Evolutionary conservation across 2,797 vertebrate species (phyloP), one percentile per base, ranked within the genome.

Genomic region (Sebastolobus alascanus): DNA sequence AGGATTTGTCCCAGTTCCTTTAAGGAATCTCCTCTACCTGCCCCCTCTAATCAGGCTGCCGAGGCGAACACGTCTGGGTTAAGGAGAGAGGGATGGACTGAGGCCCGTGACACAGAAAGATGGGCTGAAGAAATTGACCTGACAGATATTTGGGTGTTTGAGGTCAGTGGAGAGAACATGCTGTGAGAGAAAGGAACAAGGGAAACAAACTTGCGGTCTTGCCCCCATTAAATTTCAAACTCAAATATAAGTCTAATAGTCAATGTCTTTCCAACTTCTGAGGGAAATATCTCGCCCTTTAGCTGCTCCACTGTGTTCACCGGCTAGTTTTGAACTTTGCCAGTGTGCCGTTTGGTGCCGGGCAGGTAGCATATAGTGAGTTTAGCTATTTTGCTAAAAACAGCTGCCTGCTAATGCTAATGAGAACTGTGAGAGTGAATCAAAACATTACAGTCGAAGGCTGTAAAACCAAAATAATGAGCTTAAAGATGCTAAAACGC

Each of bases 1-100:
- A 88, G 72, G 75, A 66, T 76, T 74, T 73, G 90, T 86, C 84
- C 92, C 81, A 90, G 89, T 85, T 92, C 86, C 77, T 71, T 52
- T n/a, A 33, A 81, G 84, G 85, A 81, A 76, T 84, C 71, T 85
- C 84, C 73, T 84, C 70, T 33, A 79, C 38, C 81, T 73, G 83
- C 72, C 83, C 33, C 66, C 56, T 82, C 13, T 40, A 80, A 79
- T 86, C 84, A 86, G 89, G 84, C 65, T 86, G 85, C 78, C 1
- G 71, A 71, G 75, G 70, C 40, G 2, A 55, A 74, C 14, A 0
- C 0, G 70, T 83, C 86, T 77, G 75, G 58, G 73, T 69, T 75
- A 69, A 3, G 73, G 27, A 63, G 46, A 75, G 81, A 87, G 10
- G 70, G 72, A 80, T 76, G 81, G 65, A 58, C 78, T 18, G 43